phyloP scores from a whole-genome alignment of 2,797 vertebrate species.

The Decapterus maruadsi region DNA sequence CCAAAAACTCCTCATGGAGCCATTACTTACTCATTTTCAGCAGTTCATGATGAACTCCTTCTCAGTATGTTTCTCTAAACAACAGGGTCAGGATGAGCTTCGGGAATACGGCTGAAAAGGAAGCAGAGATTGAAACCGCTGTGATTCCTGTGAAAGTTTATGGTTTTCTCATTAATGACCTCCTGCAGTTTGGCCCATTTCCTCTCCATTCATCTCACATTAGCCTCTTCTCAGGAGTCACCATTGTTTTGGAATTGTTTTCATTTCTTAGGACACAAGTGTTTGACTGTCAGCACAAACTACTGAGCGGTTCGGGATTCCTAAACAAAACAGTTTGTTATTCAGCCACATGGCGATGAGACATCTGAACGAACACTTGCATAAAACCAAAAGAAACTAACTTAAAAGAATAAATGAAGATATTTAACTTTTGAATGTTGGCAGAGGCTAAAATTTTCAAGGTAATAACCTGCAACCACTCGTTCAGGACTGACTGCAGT shows the following conservation, averaged over 20 bases:
- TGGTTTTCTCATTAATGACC: slow-evolving; percentile 80
- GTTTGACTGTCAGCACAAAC: slow-evolving; percentile 46
- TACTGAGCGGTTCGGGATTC: slow-evolving; percentile 16
- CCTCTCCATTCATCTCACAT: slow-evolving; percentile 78
- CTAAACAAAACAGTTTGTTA: neutral
- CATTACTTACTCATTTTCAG: slow-evolving; percentile 68
- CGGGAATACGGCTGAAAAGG: slow-evolving; percentile 40
- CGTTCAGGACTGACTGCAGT: slow-evolving; percentile 22
- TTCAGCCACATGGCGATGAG: neutral
- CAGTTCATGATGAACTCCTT: slow-evolving; percentile 58
- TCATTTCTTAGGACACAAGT: slow-evolving; percentile 51
- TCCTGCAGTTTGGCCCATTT: slow-evolving; percentile 78
- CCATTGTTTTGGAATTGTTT: slow-evolving; percentile 69
- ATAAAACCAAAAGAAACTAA: neutral
- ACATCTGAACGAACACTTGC: neutral
- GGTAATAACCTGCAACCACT: slow-evolving; percentile 41
- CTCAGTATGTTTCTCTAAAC: slow-evolving; percentile 49
- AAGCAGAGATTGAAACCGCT: slow-evolving; percentile 41
- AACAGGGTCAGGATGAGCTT: slow-evolving; percentile 46
- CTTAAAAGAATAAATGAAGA: neutral
- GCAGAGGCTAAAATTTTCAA: slow-evolving; percentile 1
- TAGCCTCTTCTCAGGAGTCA: slow-evolving; percentile 72
- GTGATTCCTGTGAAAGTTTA: slow-evolving; percentile 67
- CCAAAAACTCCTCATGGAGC: slow-evolving; percentile 60
- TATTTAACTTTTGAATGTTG: slow-evolving; percentile 14